A percentile compares a stretch with the other conserved stretches of the same genome.
Conservation (phyloP, 2,888 invertebrate genomes). For the Archips xylosteana region DNA sequence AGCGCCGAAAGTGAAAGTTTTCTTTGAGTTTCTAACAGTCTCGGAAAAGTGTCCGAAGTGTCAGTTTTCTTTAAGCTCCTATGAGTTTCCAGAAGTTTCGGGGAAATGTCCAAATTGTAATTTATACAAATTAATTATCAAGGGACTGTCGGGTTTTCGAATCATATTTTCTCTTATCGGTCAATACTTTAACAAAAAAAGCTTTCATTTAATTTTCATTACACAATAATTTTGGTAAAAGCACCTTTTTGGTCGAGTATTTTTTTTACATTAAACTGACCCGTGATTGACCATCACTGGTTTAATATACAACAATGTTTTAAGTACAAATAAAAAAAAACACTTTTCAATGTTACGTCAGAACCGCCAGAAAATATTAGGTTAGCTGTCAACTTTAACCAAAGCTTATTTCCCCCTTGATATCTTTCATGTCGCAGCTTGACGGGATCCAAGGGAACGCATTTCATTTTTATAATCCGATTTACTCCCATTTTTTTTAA, state of each 20-base stretch:
- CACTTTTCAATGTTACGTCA: background rate
- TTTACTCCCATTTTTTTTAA: background rate
- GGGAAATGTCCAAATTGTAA: background rate
- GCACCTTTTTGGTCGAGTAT: background rate
- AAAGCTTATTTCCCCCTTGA: background rate
- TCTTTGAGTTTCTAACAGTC: background rate
- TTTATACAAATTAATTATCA: background rate
- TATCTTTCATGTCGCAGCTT: background rate
- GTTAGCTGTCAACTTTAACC: slow-evolving; percentile 4
- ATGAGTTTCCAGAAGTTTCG: background rate
- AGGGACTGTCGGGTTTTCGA: background rate
- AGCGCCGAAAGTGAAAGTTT: slow-evolving; percentile 2
- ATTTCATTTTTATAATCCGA: background rate
- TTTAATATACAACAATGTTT: background rate
- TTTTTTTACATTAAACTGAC: no score
- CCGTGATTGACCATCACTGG: no score
- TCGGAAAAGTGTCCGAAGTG: slow-evolving; percentile 4
- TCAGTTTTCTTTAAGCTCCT: background rate
- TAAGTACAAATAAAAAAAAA: background rate
- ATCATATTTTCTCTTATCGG: background rate
- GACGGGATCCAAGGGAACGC: background rate
- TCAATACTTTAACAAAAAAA: background rate
- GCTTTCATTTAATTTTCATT: background rate
- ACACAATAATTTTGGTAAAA: no score
- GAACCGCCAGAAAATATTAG: background rate